Base-by-base conservation (phyloP, 2,888 invertebrate genomes). In the Lampropteryx suffumata region DNA sequence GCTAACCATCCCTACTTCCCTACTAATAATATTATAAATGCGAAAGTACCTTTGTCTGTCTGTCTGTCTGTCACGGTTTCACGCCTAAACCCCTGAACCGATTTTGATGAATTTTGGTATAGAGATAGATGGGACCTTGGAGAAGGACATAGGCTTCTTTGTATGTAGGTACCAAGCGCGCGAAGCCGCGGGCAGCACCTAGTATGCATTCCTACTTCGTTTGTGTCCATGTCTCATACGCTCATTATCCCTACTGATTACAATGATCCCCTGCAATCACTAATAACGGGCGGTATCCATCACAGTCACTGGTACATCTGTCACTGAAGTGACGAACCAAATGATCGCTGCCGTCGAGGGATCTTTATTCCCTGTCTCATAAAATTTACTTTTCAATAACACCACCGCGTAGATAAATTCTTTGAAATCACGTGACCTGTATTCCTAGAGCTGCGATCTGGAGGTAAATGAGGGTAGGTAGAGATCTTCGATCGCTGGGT, bases 161-260 rank as follows among this genome's bases (percentile, higher is more conserved):
- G n/a, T n/a, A n/a, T n/a, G n/a, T n/a, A n/a, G n/a, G n/a, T n/a
- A n/a, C n/a, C n/a, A n/a, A n/a, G n/a, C n/a, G n/a, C n/a, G n/a
- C n/a, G n/a, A n/a, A n/a, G n/a, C n/a, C n/a, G n/a, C n/a, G n/a
- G n/a, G n/a, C n/a, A n/a, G n/a, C n/a, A n/a, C n/a, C n/a, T n/a
- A n/a, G n/a, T n/a, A n/a, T n/a, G n/a, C n/a, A n/a, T n/a, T n/a
- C n/a, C n/a, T n/a, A n/a, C n/a, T 24, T 7, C 7, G 24, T 24
- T 24, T 24, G 24, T 24, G 24, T 24, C 6, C 7, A 24, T 17
- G n/a, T 34, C 13, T 36, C 36, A 26, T 10, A 35, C 34, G 65
- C 69, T 80, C 82, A 82, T 84, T 83, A 83, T 84, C 78, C 73
- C 72, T 62, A 54, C 62, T 76, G 84, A 86, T 84, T 78, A 78